Evolutionary conservation across 1,140 invertebrate genomes (phyloP).

Genomic region (Planococcus citri): DNA sequence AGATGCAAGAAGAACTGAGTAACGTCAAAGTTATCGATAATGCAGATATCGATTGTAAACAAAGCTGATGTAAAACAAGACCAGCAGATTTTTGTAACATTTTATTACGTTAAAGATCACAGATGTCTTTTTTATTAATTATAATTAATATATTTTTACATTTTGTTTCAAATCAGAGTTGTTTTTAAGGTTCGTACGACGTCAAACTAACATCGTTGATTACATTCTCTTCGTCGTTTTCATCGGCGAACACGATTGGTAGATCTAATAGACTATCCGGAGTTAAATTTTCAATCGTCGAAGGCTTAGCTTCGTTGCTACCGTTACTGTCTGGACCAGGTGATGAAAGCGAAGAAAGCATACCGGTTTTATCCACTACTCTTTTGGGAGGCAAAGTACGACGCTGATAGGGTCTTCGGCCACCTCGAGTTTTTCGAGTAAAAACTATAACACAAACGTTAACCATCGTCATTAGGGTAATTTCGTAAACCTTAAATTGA

Average conservation of each 20-base stretch:
- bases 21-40: slow-evolving; percentile 41
- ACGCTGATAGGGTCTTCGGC: neutral
- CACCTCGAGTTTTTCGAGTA: neutral
- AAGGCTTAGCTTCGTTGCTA: neutral
- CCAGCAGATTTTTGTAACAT: neutral
- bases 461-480: neutral
- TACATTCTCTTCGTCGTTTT: slow-evolving; percentile 11
- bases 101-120: neutral
- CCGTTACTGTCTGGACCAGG: neutral
- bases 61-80: slow-evolving; percentile 23
- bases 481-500: neutral
- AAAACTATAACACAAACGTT: neutral
- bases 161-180: neutral
- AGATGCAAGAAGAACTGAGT: slow-evolving; percentile 40
- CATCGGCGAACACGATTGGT: slow-evolving; percentile 9
- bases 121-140: neutral
- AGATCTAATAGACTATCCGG: slow-evolving; percentile 13
- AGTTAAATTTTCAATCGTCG: slow-evolving; percentile 14
- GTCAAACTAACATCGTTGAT: slow-evolving; percentile 11
- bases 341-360: neutral
- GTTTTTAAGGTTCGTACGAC: neutral
- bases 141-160: neutral
- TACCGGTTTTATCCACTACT: neutral
- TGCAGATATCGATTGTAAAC: slow-evolving; percentile 34
- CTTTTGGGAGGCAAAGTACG: neutral